phyloP scores from a whole-genome alignment of 2,888 invertebrate genomes.

The Aspidiotus rigidus region DNA sequence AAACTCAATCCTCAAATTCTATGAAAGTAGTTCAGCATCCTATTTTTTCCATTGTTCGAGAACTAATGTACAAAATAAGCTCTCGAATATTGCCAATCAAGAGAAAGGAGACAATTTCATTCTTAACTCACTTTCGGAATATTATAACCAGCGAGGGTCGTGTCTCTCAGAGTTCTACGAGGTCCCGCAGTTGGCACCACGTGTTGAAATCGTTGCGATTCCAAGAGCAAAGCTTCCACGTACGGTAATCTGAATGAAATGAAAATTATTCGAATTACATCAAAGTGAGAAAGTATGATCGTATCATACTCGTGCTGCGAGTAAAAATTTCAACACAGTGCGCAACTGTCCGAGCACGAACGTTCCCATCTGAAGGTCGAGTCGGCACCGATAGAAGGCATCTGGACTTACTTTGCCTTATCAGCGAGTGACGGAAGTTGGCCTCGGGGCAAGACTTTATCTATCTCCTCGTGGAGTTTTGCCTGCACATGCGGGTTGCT shows the following conservation, averaged over 20 bases:
- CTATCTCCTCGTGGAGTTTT: conserved; percentile 44
- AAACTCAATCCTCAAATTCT: too few relatives aligned
- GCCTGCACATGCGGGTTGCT: conserved; percentile 52
- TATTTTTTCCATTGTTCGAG: too few relatives aligned
- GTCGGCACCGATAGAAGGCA: too few relatives aligned
- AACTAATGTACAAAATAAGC: too few relatives aligned
- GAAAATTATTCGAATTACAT: too few relatives aligned
- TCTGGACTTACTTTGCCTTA: conserved; percentile 44
- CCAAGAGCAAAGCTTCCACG: conserved; percentile 49
- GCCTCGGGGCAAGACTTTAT: conserved; percentile 29
- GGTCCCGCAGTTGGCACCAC: conserved; percentile 48
- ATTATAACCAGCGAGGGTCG: conserved; percentile 48
- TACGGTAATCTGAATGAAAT: conserved; percentile 45
- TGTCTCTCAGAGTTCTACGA: conserved; percentile 48
- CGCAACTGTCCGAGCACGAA: too few relatives aligned
- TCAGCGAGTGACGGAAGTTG: conserved; percentile 45
- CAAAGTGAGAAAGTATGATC: too few relatives aligned
- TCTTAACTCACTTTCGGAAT: conserved; percentile 45
- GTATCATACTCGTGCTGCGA: too few relatives aligned
- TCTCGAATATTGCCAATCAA: too few relatives aligned
- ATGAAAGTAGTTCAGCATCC: too few relatives aligned
- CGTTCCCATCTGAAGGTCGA: too few relatives aligned
- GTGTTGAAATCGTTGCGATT: conserved; percentile 46
- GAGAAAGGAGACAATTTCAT: background rate
- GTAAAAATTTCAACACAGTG: too few relatives aligned